Evolutionary conservation across 2,113 vertebrate species (phyloP).

Genomic region (Poecile atricapillus): DNA sequence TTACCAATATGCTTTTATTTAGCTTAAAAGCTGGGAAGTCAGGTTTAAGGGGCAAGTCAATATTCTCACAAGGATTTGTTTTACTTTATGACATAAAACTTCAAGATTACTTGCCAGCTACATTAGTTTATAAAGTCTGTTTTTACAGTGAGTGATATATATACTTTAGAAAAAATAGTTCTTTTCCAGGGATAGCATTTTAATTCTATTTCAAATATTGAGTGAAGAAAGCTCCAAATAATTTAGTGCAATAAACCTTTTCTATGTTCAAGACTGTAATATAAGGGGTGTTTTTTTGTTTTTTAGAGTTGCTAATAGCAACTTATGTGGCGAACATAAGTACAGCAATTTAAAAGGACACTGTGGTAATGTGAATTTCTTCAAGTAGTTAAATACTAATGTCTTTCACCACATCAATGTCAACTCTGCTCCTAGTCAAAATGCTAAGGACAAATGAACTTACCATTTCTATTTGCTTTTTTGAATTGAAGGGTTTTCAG

Average conservation of each 20-base stretch:
- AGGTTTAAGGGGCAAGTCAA: neutral
- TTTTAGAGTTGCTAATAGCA: slow-evolving; percentile 61
- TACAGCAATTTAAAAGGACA: slow-evolving; percentile 60
- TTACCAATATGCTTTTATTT: neutral
- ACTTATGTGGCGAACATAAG: slow-evolving; percentile 59
- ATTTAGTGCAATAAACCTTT: slow-evolving; percentile 4
- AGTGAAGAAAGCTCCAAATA: neutral
- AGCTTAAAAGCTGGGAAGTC: neutral
- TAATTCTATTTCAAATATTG: slow-evolving; percentile 15
- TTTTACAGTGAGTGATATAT: neutral
- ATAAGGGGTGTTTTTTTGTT: neutral
- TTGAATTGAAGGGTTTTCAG: slow-evolving; percentile 41
- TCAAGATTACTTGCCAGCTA: slow-evolving; percentile 10
- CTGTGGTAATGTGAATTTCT: slow-evolving; percentile 55
- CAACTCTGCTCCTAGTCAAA: neutral
- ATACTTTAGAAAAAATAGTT: neutral
- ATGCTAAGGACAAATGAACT: slow-evolving; percentile 51
- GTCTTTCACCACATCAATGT: slow-evolving; percentile 36
- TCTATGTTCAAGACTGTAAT: neutral
- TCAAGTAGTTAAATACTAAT: slow-evolving; percentile 56
- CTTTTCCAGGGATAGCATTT: neutral
- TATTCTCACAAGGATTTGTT: slow-evolving; percentile 24
- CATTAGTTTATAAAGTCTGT: neutral
- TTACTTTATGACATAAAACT: neutral
- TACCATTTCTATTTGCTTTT: slow-evolving; percentile 37